These are phyloP conservation scores for Nothocercus nigrocapillus DNA, from an alignment of 2,113 vertebrate genomes.

Conservation along the genomic window DNA sequence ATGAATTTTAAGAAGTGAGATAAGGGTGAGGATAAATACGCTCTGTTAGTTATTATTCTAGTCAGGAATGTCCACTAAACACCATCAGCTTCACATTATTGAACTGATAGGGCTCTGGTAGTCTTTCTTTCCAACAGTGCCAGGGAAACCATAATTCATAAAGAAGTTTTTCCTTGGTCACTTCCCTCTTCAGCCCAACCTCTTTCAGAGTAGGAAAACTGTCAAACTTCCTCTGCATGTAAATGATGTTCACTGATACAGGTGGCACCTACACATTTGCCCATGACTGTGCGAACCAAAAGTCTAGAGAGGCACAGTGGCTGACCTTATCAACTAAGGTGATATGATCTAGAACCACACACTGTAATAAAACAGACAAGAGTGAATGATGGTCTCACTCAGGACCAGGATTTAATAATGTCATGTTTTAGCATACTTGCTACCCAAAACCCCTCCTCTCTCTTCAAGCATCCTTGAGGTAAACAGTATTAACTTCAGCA, in stretches of 20 bases:
- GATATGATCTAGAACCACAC: neutral
- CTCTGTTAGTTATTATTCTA: neutral
- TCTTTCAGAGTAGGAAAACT: neutral
- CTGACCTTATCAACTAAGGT: neutral
- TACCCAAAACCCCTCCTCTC: neutral
- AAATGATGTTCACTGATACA: neutral
- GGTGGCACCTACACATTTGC: neutral
- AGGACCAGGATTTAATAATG: neutral
- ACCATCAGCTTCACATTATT: neutral
- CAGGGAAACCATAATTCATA: neutral
- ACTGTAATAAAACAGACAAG: neutral
- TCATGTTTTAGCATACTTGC: neutral
- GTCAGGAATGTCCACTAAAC: neutral
- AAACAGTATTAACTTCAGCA: neutral
- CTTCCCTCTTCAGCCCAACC: neutral
- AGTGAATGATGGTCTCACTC: neutral
- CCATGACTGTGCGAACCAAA: neutral
- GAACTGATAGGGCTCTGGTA: neutral
- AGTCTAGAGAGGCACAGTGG: neutral
- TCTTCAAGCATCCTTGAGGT: neutral
- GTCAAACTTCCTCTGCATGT: neutral
- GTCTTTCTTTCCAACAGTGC: neutral
- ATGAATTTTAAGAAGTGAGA: too few species aligned
- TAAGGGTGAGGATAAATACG: neutral
- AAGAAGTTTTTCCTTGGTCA: neutral